Evolutionary conservation across 2,888 invertebrate species (phyloP), one percentile per base, ranked within the genome.

Genomic region (Euproctis similis): DNA sequence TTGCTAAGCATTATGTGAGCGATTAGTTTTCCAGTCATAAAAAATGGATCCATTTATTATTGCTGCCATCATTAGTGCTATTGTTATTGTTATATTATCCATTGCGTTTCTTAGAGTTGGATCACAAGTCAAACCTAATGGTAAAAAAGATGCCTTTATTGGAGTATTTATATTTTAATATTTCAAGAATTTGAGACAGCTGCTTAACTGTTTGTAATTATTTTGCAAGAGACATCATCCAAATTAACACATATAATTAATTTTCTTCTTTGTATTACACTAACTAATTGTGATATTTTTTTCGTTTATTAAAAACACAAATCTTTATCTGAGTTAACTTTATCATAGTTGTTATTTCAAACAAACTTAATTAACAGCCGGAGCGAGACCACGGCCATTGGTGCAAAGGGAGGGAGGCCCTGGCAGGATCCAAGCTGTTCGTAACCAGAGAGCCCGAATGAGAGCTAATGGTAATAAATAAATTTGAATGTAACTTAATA

Each of bases 381-480:
- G 59, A 31, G 70, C 63, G 2, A 67, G 65, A 39, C 75, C 80
- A 6, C 61, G 76, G 36, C 70, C 78, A 28, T 77, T 72, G 1
- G 73, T 49, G 1, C 78, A 68, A 30, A 60, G 76, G 44, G 87
- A 88, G 62, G 88, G 88, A 24, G 87, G 86, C 0, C 89, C 88
- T 10, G 86, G 92, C 26, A 85, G 92, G 53, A 91, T 90, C 1
- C 91, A 90, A 53, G 90, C 91, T 16, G 89, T 90, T 3, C 86
- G 93, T 40, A 92, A 92, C 67, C 89, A 90, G 53, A 87, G 92
- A 26, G 88, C 88, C 17, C 77, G 90, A 34, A 84, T 90, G 77
- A 84, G 89, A 59, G 88, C 86, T 7, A 86, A 86, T 65, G 86
- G 85, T 84, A 70, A 47, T 30, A 21, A 23, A 24, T 24, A n/a